Percentiles rank a stretch among this genome's conserved stretches.
Evolutionary conservation across 2,797 vertebrate species (phyloP).

Genomic region (Loriculus beryllinus): DNA sequence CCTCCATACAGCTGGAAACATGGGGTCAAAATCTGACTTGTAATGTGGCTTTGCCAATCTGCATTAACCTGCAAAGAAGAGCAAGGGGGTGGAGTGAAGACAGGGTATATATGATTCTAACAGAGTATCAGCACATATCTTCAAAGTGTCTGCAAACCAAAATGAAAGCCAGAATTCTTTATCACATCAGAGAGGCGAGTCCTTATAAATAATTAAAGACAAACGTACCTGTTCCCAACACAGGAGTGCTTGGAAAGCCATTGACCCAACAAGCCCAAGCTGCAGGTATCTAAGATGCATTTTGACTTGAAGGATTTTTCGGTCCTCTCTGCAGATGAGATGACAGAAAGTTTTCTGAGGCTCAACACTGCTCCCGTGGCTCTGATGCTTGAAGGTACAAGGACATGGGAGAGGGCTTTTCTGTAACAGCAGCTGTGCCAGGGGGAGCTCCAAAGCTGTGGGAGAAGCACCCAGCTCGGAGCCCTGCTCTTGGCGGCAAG

Average conservation of each 20-base stretch:
- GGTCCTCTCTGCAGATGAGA: neutral
- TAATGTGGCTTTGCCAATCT: neutral
- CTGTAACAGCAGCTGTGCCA: neutral
- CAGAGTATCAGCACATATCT: fast-evolving
- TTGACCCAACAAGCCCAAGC: neutral
- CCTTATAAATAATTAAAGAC: neutral
- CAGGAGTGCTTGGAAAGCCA: neutral
- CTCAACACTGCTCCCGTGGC: fast-evolving
- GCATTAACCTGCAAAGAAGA: neutral
- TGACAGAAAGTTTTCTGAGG: neutral
- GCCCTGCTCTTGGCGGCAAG: neutral
- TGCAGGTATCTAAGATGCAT: neutral
- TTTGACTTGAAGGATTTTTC: neutral
- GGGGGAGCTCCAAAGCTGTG: neutral
- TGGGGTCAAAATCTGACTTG: neutral
- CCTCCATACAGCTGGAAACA: neutral
- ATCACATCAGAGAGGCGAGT: neutral
- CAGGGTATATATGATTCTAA: neutral
- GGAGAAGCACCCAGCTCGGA: neutral
- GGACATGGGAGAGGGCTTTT: neutral
- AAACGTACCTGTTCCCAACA: neutral
- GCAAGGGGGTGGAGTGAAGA: neutral
- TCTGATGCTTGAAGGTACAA: neutral
- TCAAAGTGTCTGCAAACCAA: neutral
- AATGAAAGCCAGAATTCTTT: neutral